Percentiles rank a stretch among this genome's conserved stretches.
Evolutionary conservation across 2,113 vertebrate genomes (phyloP).

Genomic region (Megatriorchis doriae): DNA sequence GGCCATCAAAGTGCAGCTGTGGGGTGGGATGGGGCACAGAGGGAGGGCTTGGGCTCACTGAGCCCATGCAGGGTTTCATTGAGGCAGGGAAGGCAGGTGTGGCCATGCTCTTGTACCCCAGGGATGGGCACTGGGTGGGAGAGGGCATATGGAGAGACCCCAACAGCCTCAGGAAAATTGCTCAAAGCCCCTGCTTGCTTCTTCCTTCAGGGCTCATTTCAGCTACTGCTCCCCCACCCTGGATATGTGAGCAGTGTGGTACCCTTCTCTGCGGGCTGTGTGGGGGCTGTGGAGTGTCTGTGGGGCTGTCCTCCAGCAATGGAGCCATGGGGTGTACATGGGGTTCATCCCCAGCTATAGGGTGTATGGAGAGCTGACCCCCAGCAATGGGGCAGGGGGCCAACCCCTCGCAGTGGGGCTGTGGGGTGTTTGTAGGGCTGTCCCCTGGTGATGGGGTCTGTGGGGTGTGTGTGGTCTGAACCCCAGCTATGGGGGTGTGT

Average conservation of each 20-base stretch:
- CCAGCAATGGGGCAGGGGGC: background rate
- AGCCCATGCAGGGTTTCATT: accelerated
- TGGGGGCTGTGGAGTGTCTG: no score
- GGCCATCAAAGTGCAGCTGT: background rate
- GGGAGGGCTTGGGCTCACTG: background rate
- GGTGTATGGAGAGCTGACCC: no score
- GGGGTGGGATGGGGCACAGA: no score
- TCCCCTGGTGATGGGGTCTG: background rate
- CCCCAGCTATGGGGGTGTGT: background rate
- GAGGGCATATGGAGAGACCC: background rate
- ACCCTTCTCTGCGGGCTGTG: background rate
- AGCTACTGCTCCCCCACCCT: background rate
- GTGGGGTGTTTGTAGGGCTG: background rate
- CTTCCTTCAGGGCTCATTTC: background rate
- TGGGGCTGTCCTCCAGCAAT: background rate
- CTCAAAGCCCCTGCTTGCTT: background rate
- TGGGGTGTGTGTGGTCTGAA: background rate
- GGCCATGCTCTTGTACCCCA: background rate
- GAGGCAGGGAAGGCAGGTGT: background rate
- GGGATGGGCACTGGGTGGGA: background rate
- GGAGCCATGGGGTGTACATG: no score
- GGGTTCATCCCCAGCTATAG: background rate
- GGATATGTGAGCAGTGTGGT: no score
- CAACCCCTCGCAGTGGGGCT: background rate
- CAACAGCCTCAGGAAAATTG: accelerated